Conservation (phyloP, 2,113 vertebrate species). For the Calidris pygmaea region DNA sequence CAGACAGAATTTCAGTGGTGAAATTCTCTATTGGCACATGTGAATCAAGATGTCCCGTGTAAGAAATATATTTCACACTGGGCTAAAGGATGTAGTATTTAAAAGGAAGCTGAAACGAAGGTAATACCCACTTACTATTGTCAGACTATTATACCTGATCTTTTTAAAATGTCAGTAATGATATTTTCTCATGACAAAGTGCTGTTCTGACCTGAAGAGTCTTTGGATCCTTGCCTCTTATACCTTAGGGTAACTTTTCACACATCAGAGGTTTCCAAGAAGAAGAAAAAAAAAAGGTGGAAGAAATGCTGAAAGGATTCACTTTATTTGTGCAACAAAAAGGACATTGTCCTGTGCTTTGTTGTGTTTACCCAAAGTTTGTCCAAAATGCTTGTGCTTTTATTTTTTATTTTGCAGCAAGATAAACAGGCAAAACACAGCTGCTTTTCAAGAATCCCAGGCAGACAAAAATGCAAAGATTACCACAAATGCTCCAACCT, state of each 20-base stretch:
- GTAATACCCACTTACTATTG: background rate
- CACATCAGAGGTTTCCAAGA: background rate
- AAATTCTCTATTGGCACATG: background rate
- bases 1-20: too few species aligned
- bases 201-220: background rate
- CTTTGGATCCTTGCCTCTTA: background rate
- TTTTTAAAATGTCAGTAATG: conserved; percentile 40
- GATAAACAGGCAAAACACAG: background rate
- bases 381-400: background rate
- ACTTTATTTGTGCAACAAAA: background rate
- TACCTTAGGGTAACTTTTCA: conserved; percentile 22
- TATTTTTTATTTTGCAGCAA: background rate
- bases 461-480: background rate
- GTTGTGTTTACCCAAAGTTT: background rate
- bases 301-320: background rate
- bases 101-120: background rate
- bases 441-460: background rate
- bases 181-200: conserved; percentile 29
- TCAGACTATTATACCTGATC: background rate
- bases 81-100: background rate
- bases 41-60: background rate
- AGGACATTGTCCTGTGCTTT: background rate
- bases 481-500: background rate
- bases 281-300: background rate
- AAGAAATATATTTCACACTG: background rate